Percentiles rank a stretch among this genome's conserved stretches.
Conservation (phyloP, 2,888 invertebrate species). For the Spodoptera exigua region DNA sequence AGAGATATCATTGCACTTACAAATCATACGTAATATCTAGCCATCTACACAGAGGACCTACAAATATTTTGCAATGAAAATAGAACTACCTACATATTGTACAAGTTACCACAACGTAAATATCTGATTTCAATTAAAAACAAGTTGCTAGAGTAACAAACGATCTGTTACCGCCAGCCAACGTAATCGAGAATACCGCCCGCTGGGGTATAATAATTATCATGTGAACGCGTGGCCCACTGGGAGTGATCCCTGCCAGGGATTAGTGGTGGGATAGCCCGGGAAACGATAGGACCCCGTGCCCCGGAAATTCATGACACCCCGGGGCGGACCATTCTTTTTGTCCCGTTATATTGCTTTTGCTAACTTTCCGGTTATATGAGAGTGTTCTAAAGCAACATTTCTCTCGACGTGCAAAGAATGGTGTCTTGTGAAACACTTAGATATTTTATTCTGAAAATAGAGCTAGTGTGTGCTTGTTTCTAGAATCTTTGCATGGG, state of each 20-base stretch:
- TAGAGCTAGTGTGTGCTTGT: slow-evolving; percentile 11
- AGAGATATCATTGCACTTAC: too few relatives aligned
- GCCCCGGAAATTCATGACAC: slow-evolving; percentile 62
- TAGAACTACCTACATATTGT: too few relatives aligned
- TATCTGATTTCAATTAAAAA: slow-evolving; percentile 52
- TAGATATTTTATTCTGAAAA: slow-evolving; percentile 20
- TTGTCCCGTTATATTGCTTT: slow-evolving; percentile 54
- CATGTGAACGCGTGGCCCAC: slow-evolving; percentile 66
- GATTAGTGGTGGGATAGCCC: slow-evolving; percentile 69
- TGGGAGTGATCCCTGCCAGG: slow-evolving; percentile 61
- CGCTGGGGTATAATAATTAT: slow-evolving; percentile 69
- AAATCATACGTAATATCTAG: too few relatives aligned
- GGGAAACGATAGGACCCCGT: slow-evolving; percentile 59
- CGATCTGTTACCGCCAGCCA: slow-evolving; percentile 60
- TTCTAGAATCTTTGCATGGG: slow-evolving; percentile 1
- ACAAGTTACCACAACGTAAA: slow-evolving; percentile 7
- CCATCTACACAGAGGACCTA: too few relatives aligned
- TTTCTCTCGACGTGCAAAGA: slow-evolving; percentile 39
- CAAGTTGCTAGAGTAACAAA: slow-evolving; percentile 45
- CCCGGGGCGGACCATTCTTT: slow-evolving; percentile 55
- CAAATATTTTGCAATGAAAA: too few relatives aligned
- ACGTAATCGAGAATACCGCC: slow-evolving; percentile 60
- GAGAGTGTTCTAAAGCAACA: slow-evolving; percentile 35
- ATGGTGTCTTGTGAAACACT: slow-evolving; percentile 19
- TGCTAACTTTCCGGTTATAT: slow-evolving; percentile 46